phyloP scores from a whole-genome alignment of 1,140 invertebrate species.

The Drosophila mojavensis region DNA sequence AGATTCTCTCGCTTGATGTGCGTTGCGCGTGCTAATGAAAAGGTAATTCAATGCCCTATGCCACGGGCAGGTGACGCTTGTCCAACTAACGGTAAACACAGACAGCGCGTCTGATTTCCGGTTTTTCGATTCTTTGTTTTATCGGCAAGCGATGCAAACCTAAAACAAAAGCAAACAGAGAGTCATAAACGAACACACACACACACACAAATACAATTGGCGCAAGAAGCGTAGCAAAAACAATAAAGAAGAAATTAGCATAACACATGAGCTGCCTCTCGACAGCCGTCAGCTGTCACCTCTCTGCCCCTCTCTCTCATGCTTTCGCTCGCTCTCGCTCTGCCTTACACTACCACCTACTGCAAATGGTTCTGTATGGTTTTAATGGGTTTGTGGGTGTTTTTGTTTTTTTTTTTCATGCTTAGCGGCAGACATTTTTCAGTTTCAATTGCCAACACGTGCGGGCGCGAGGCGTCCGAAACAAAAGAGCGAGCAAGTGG shows the following conservation, averaged over 20 bases:
- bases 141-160: neutral
- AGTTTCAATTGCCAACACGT: slow-evolving; percentile 76
- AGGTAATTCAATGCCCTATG: slow-evolving; percentile 79
- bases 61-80: slow-evolving; percentile 39
- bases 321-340: neutral
- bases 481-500: slow-evolving; percentile 37
- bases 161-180: slow-evolving; percentile 3
- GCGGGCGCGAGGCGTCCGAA: slow-evolving; percentile 46
- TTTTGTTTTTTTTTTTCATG: slow-evolving; percentile 11
- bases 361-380: slow-evolving; percentile 42
- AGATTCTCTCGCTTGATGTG: slow-evolving; percentile 37
- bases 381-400: slow-evolving; percentile 75
- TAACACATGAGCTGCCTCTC: slow-evolving; percentile 59
- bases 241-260: slow-evolving; percentile 77
- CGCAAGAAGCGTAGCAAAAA: slow-evolving; percentile 46
- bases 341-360: neutral
- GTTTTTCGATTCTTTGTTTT: slow-evolving; percentile 31
- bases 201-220: neutral
- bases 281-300: slow-evolving; percentile 20
- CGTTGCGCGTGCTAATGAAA: slow-evolving; percentile 56
- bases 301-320: neutral
- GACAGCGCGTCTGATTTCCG: slow-evolving; percentile 52
- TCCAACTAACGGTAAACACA: slow-evolving; percentile 59
- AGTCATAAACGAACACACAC: neutral
- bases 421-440: slow-evolving; percentile 42